Base-by-base conservation (phyloP, 2,888 invertebrate genomes). In the Thereva unica region DNA sequence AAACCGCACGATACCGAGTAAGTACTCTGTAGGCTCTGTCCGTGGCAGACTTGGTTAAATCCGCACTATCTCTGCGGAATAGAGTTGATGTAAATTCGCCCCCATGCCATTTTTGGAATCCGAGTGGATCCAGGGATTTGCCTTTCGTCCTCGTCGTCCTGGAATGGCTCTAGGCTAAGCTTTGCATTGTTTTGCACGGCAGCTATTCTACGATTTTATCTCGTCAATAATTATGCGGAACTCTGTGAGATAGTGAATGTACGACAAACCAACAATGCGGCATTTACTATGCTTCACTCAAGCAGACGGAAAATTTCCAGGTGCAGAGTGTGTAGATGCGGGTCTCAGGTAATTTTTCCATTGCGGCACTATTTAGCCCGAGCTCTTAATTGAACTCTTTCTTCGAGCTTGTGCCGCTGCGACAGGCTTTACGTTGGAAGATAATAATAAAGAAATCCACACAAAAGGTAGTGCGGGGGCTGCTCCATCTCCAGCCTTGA, bases 71-170 rank as follows among this genome's bases (percentile, higher is more conserved):
- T 38, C 45, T 38, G 5, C 40, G 50, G 38, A 41, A 41, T 9
- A 50, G 41, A 40, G 49, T 61, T 50, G 50, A 50, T 40, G 59
- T 59, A 49, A 59, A 59, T 59, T 59, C 23, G 23, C 2, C 23
- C 23, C 2, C 23, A 23, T 23, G 2, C 49, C 44, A n/a, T 47
- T 47, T 49, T 5, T 9, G 12, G 12, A 9, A 53, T 6, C 37
- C 38, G 5, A 7, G 37, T n/a, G n/a, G 40, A 23, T 53, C 38
- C 38, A 38, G 4, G 53, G 38, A 53, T 5, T 12, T 10, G 5
- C n/a, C 44, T 40, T 50, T 61, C 49, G 7, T 40, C 4, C 34
- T 12, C 35, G 53, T 53, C 10, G 53, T 37, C n/a, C 23, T 7
- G 2, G 9, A 40, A 23, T 49, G 5, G 35, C 40, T 23, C 40